phyloP scores from a whole-genome alignment of 2,888 invertebrate genomes.

The Eucriotettix oculatus region DNA sequence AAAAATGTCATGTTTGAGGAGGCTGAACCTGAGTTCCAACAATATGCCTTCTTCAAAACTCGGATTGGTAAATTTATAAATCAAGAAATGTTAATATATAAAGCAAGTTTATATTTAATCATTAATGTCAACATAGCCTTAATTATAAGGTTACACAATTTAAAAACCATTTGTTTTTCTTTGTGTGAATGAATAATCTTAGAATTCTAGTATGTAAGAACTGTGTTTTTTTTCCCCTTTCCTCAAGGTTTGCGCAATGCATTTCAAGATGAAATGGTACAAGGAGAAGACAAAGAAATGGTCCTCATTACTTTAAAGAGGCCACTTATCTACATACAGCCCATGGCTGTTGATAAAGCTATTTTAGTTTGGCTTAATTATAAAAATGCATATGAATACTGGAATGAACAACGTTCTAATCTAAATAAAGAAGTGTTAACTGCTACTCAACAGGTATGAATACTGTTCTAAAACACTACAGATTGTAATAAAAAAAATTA shows the following conservation, averaged over 20 bases:
- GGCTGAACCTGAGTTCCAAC: slow-evolving; percentile 93
- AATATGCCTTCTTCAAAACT: slow-evolving; percentile 95
- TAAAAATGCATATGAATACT: slow-evolving; percentile 98
- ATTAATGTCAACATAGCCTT: neutral
- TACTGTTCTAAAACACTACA: too few relatives aligned
- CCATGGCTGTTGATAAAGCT: slow-evolving; percentile 93
- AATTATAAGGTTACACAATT: neutral
- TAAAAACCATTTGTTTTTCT: neutral
- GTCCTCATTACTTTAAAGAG: slow-evolving; percentile 81
- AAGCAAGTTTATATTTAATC: neutral
- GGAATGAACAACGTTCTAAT: slow-evolving; percentile 90
- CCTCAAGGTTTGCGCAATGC: slow-evolving; percentile 49
- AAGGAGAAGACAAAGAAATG: slow-evolving; percentile 62
- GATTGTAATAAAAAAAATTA: too few relatives aligned
- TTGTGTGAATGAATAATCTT: neutral
- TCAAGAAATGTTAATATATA: neutral
- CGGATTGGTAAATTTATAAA: slow-evolving; percentile 46
- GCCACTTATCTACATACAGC: slow-evolving; percentile 91
- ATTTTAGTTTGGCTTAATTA: slow-evolving; percentile 98
- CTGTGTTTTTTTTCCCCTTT: neutral
- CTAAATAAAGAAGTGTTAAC: slow-evolving; percentile 75
- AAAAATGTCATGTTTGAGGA: slow-evolving; percentile 92
- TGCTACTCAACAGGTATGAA: slow-evolving; percentile 48
- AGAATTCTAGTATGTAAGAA: neutral
- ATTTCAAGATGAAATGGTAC: slow-evolving; percentile 79